phyloP scores from a whole-genome alignment of 2,797 vertebrate genomes.

The Telmatherina bonti region DNA sequence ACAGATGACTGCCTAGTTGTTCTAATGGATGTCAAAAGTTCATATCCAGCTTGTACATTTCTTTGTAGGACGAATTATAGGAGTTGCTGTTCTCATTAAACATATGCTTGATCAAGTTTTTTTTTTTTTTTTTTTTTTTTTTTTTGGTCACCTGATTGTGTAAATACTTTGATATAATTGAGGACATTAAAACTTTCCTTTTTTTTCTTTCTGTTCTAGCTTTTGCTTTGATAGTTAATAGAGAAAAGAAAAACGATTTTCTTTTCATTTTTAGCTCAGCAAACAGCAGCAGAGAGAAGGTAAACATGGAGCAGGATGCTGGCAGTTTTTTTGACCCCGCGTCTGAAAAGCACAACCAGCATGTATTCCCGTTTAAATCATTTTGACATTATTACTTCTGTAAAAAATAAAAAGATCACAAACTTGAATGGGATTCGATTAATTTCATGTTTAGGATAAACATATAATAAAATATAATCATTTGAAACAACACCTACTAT shows the following conservation, averaged over 20 bases:
- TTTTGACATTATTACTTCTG: background rate
- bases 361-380: conserved; percentile 36
- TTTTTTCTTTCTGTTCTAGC: background rate
- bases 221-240: conserved; percentile 26
- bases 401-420: no score
- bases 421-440: no score
- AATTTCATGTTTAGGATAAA: background rate
- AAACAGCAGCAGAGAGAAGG: conserved; percentile 30
- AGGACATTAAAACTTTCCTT: background rate
- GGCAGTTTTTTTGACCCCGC: conserved; percentile 43
- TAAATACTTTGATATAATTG: conserved; percentile 22
- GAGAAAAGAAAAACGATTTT: conserved; percentile 18
- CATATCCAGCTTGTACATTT: conserved; percentile 15
- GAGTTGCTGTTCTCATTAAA: conserved; percentile 37
- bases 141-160: conserved; percentile 2
- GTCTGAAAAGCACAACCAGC: conserved; percentile 32
- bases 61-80: conserved; percentile 2
- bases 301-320: conserved; percentile 48
- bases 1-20: conserved; percentile 14
- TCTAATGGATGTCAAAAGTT: conserved; percentile 46
- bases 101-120: background rate
- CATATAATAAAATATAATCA: no score
- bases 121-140: background rate
- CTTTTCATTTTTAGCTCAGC: conserved; percentile 14
- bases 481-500: background rate